Evolutionary conservation across 1,140 invertebrate genomes (phyloP).

Genomic region (Stenopsyche tienmushanensis): DNA sequence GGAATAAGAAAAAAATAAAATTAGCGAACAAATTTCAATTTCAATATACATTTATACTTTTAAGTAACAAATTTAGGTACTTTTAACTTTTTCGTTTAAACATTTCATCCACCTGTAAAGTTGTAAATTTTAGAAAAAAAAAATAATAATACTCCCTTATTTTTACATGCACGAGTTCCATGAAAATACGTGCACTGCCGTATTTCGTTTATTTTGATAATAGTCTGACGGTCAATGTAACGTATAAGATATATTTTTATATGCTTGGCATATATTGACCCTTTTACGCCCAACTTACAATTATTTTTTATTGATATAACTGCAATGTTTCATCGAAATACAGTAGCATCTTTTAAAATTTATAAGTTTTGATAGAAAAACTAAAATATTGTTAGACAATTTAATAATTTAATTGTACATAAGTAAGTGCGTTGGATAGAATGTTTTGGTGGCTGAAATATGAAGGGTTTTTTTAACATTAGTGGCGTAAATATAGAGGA

Average conservation of each 20-base stretch:
- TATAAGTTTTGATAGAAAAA: conserved; percentile 2
- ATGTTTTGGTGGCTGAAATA: no score
- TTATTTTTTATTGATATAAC: no score
- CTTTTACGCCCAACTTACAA: conserved; percentile 4
- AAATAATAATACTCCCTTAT: conserved; percentile 5
- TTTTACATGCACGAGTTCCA: conserved; percentile 10
- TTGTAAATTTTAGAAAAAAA: background rate
- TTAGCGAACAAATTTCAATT: conserved; percentile 30
- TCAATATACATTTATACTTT: conserved; percentile 36
- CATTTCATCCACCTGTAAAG: background rate
- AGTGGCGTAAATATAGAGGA: no score
- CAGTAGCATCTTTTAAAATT: conserved; percentile 7
- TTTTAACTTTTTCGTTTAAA: background rate
- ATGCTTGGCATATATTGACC: conserved; percentile 20
- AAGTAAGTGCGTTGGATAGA: no score
- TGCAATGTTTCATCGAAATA: conserved; percentile 1
- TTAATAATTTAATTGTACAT: no score
- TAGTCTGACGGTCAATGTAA: background rate
- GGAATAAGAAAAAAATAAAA: conserved; percentile 39
- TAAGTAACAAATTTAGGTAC: conserved; percentile 39
- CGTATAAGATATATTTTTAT: conserved; percentile 8
- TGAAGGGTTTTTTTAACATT: no score
- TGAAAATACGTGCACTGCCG: conserved; percentile 6
- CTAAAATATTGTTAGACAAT: conserved; percentile 6
- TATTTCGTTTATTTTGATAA: conserved; percentile 7